Base-by-base conservation (phyloP, 2,113 vertebrate species). In the Bombycilla garrulus region DNA sequence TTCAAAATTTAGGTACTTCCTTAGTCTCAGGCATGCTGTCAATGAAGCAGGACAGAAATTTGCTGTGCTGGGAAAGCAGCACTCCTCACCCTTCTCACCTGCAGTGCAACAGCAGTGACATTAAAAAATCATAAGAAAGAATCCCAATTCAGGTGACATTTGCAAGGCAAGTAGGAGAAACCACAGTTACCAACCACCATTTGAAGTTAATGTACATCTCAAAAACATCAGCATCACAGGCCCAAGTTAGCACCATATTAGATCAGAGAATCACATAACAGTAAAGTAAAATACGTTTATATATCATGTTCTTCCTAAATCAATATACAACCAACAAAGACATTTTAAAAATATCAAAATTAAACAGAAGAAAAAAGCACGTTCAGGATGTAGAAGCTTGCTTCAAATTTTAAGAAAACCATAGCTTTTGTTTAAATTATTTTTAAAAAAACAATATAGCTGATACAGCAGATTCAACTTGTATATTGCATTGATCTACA, bases 1-100 rank as follows among this genome's bases (percentile, higher is more conserved):
- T 40, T 61, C 50, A 86, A 44, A 50, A 83, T 42, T 26, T 12
- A 42, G 8, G 24, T 44, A 54, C 14, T 83, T 65, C 31, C 29
- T 76, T 45, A 54, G 11, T 21, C 21, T 66, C 42, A 66, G 38
- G 22, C 23, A 67, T 4, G 45, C 12, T 65, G 50, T 31, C 38
- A 73, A 15, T 1, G 12, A 64, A 87, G 42, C 31, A 62, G 54
- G 58, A 44, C 28, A 88, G 50, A 80, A 83, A 77, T 83, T 3
- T 5, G 2, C 58, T 66, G 47, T 7, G 3, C 1, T 0, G 61
- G 67, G 40, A 6, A 25, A 38, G 22, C 0, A 15, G 38, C 9
- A 25, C 3, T 67, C 54, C 79, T 86, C 24, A 6, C 6, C 35
- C 50, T 36, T 69, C 38, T 73, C 16, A 10, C n/a, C n/a, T 50